Evolutionary conservation across 2,888 invertebrate genomes (phyloP).

Genomic region (Brassicogethes aeneus): DNA sequence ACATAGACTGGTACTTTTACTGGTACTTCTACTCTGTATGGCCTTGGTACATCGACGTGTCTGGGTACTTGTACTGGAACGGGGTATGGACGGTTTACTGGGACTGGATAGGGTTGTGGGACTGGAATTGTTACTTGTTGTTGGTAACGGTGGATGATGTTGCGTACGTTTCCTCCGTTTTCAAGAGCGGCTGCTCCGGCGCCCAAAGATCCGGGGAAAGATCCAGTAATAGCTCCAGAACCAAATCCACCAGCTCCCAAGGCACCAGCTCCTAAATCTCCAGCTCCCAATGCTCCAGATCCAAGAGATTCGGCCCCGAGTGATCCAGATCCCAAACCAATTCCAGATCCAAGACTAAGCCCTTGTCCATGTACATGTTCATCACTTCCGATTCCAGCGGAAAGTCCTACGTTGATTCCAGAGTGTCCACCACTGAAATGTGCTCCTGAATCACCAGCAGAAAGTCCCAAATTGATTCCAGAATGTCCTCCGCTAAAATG

Average conservation of each 20-base stretch:
- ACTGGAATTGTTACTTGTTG: constrained; percentile 26
- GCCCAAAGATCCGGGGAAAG: constrained; percentile 3
- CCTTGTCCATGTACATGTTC: constrained; percentile 1
- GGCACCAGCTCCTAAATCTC: not conserved
- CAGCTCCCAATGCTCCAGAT: not conserved
- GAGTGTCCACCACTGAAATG: not conserved
- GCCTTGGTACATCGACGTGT: constrained; percentile 30
- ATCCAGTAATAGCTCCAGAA: constrained; percentile 6
- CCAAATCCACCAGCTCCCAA: constrained; percentile 6
- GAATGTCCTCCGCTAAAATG: not conserved
- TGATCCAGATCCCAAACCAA: not conserved
- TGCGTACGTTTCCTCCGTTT: constrained; percentile 11
- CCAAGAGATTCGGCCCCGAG: not conserved
- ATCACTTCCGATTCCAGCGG: constrained; percentile 6
- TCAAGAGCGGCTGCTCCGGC: constrained; percentile 7
- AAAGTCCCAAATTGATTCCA: constrained; percentile 7
- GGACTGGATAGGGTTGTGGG: constrained; percentile 28
- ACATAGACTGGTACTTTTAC: constrained; percentile 30
- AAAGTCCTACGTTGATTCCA: constrained; percentile 7
- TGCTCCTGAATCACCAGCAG: constrained; percentile 3
- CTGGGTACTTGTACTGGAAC: constrained; percentile 30
- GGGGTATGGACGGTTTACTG: constrained; percentile 25
- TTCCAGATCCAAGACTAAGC: constrained; percentile 1
- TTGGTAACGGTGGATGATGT: constrained; percentile 27
- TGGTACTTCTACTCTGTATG: constrained; percentile 30